These are phyloP conservation scores for Columbina picui DNA, from an alignment of 2,113 vertebrate genomes.

Conservation along the genomic window DNA sequence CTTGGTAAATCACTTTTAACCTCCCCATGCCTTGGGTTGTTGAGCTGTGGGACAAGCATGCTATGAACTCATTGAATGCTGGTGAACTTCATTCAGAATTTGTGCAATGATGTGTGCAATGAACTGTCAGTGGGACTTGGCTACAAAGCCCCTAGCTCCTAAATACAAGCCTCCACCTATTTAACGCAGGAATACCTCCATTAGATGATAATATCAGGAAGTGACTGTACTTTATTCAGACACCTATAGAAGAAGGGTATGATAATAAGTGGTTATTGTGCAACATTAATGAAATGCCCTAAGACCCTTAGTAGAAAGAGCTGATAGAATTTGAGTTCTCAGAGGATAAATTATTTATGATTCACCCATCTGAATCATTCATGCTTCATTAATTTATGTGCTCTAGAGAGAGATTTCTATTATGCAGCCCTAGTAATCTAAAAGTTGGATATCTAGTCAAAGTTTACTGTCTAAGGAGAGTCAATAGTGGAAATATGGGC, in stretches of 20 bases:
- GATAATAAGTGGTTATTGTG: neutral
- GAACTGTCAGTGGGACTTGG: rapidly evolving
- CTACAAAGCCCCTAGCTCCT: neutral
- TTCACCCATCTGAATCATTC: neutral
- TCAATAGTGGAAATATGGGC: neutral
- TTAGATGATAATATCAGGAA: neutral
- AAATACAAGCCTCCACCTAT: neutral
- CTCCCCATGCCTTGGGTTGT: rapidly evolving
- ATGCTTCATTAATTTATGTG: neutral
- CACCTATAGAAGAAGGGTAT: neutral
- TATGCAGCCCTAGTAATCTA: neutral
- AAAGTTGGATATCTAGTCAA: neutral
- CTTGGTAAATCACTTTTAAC: neutral
- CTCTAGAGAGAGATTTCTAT: neutral
- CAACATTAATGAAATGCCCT: neutral
- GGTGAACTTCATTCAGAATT: neutral
- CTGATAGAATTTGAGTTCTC: neutral
- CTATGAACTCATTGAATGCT: neutral
- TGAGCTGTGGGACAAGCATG: neutral
- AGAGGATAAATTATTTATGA: neutral
- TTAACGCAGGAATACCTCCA: neutral
- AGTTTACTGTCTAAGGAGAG: neutral
- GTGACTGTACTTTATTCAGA: neutral
- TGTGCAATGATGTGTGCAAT: neutral
- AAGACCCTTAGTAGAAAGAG: neutral